Percentiles rank a stretch among this genome's conserved stretches.
phyloP scores from a whole-genome alignment of 2,797 vertebrate genomes.

The Sphenodon punctatus region DNA sequence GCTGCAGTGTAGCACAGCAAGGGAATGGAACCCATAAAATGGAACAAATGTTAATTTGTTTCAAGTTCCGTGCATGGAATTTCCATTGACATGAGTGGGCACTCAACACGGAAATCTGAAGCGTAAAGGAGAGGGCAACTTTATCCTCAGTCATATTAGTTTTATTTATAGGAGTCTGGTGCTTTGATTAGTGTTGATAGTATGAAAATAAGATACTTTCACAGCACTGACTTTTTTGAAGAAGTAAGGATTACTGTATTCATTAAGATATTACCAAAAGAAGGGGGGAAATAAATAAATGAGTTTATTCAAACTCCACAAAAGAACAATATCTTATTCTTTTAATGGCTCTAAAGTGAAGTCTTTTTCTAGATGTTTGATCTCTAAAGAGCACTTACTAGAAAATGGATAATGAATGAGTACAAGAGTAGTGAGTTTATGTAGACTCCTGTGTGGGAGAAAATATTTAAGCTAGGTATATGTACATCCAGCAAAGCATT shows the following conservation, averaged over 20 bases:
- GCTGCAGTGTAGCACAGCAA: too few species aligned
- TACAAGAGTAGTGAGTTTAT: slow-evolving; percentile 17
- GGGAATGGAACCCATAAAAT: too few species aligned
- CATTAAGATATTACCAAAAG: neutral
- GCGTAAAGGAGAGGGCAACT: slow-evolving; percentile 19
- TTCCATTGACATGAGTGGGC: neutral
- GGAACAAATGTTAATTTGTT: too few species aligned
- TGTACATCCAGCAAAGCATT: neutral
- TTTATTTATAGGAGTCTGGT: neutral
- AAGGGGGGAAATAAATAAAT: neutral
- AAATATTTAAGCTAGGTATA: slow-evolving; percentile 26
- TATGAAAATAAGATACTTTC: neutral
- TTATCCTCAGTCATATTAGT: neutral
- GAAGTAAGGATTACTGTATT: neutral
- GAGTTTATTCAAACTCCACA: neutral
- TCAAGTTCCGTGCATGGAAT: slow-evolving; percentile 15
- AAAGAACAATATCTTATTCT: neutral
- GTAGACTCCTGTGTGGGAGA: slow-evolving; percentile 46
- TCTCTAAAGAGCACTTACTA: neutral
- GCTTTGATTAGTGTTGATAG: neutral
- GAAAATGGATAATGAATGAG: slow-evolving; percentile 18
- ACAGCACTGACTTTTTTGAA: neutral
- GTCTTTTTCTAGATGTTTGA: neutral
- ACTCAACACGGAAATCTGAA: slow-evolving; percentile 21
- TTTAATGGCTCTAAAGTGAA: neutral